Percentiles rank a stretch among this genome's conserved stretches.
These are phyloP conservation scores for Cottoperca gobio DNA, from an alignment of 2,797 vertebrate species.

Conservation along the genomic window DNA sequence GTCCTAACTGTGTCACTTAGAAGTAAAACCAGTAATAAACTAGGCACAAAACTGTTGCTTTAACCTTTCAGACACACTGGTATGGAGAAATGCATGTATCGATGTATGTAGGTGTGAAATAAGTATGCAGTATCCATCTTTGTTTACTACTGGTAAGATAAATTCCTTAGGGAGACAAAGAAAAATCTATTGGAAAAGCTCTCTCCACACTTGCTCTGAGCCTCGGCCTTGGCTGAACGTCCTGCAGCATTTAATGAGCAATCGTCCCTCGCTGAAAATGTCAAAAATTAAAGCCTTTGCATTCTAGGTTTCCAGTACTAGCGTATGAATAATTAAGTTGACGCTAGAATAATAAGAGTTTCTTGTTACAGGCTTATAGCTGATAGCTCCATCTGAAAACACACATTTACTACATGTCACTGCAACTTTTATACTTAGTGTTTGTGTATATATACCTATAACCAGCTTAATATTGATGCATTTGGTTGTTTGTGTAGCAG, in stretches of 20 bases:
- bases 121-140: slow-evolving; percentile 11
- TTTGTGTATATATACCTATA: slow-evolving; percentile 24
- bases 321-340: slow-evolving; percentile 41
- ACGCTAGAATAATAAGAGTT: slow-evolving; percentile 18
- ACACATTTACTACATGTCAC: not conserved
- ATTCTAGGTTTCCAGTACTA: slow-evolving; percentile 38
- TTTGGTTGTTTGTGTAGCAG: slow-evolving; percentile 18
- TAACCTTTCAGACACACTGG: not conserved
- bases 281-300: slow-evolving; percentile 26
- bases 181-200: slow-evolving; percentile 18
- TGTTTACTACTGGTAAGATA: slow-evolving; percentile 16
- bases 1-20: not conserved
- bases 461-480: slow-evolving; percentile 12
- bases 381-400: slow-evolving; percentile 14
- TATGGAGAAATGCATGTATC: not conserved
- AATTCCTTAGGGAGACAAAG: slow-evolving; percentile 24
- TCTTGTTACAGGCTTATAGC: slow-evolving; percentile 10
- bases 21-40: slow-evolving; percentile 13
- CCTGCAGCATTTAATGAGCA: slow-evolving; percentile 15
- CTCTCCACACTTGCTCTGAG: not conserved
- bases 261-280: not conserved
- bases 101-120: slow-evolving; percentile 6
- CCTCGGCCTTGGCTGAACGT: slow-evolving; percentile 2
- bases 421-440: slow-evolving; percentile 3
- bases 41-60: not conserved